Conservation (phyloP, 2,797 vertebrate genomes). For the Synaphobranchus kaupii region DNA sequence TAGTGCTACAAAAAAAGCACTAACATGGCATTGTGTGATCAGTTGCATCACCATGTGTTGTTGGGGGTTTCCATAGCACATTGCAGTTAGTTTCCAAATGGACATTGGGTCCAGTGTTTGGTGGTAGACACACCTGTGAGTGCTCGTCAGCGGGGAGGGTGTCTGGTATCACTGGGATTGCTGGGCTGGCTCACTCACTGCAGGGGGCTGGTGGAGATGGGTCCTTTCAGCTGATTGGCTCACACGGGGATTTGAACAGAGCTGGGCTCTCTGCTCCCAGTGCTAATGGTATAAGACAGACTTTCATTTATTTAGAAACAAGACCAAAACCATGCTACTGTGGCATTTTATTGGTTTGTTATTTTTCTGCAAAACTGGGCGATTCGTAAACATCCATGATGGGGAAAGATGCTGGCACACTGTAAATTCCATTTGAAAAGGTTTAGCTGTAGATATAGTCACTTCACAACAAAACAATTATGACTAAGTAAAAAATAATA, state of each 20-base stretch:
- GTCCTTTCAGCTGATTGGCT: conserved; percentile 9
- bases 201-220: conserved; percentile 5
- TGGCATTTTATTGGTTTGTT: not conserved
- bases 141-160: conserved; percentile 35
- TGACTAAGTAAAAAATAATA: not conserved
- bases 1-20: not conserved
- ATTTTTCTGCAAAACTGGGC: not conserved
- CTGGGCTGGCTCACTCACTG: conserved; percentile 1
- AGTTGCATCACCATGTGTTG: not conserved
- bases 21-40: not conserved
- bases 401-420: not conserved
- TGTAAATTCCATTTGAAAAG: too few species aligned
- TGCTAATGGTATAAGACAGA: not conserved
- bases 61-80: conserved; percentile 25
- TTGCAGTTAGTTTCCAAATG: conserved; percentile 39
- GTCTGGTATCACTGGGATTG: conserved; percentile 32
- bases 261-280: not conserved
- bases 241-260: not conserved
- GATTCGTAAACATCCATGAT: not conserved
- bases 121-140: conserved; percentile 47
- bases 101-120: conserved; percentile 37
- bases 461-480: too few species aligned
- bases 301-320: not conserved
- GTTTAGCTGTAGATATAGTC: too few species aligned
- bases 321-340: not conserved